Evolutionary conservation across 2,113 vertebrate species (phyloP).

Genomic region (Microcebus murinus): DNA sequence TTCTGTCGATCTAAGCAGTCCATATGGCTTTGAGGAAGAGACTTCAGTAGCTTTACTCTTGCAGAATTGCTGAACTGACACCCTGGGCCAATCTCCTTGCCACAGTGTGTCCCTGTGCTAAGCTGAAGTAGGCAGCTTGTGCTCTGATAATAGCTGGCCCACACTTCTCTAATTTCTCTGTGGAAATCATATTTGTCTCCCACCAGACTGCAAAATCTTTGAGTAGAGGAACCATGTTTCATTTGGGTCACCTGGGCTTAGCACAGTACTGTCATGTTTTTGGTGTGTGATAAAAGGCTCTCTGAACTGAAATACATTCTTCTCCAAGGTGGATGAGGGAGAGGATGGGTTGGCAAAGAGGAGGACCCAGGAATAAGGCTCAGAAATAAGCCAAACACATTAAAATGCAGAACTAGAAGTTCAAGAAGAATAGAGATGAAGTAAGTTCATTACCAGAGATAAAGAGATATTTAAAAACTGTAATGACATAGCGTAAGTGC

Average conservation of each 20-base stretch:
- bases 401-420: neutral
- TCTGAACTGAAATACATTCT: conserved; percentile 18
- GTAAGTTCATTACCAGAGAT: neutral
- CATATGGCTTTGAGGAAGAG: neutral
- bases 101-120: neutral
- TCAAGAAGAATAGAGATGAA: neutral
- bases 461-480: neutral
- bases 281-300: neutral
- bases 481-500: neutral
- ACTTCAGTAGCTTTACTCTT: neutral
- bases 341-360: neutral
- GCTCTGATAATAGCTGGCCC: neutral
- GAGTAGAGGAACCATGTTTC: neutral
- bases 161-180: neutral
- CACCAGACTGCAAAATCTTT: neutral
- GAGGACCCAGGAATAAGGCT: neutral
- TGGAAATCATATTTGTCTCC: neutral
- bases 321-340: neutral
- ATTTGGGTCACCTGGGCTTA: neutral
- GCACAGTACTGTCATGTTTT: neutral
- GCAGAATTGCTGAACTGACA: neutral
- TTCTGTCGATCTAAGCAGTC: neutral
- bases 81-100: neutral
- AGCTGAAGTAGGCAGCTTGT: neutral
- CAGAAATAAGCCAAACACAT: neutral